Base-by-base conservation (phyloP, 1,140 invertebrate genomes). In the Elysia chlorotica region DNA sequence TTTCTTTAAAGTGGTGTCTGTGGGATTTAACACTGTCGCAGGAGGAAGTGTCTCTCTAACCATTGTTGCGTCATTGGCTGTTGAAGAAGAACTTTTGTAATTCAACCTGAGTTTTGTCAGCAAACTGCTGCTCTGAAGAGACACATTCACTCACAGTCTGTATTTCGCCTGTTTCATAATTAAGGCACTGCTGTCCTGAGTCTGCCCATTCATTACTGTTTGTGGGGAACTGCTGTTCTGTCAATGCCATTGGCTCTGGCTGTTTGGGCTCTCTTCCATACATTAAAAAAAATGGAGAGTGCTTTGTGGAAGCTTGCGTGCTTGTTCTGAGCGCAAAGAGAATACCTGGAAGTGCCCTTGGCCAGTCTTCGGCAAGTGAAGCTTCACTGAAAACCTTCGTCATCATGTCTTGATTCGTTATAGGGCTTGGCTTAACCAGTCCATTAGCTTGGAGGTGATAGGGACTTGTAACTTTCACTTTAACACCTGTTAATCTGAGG, bases 41-140 rank as follows among this genome's bases (percentile, higher is more conserved):
- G 56, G 17, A 59, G 56, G 56, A 59, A 59, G 17, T 59, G 56
- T 59, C 56, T 59, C 56, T 59, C 56, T 25, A 59, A 25, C 56
- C 56, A 59, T 25, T 59, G 56, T 23, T 17, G 28, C 25, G 56
- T 25, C 56, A 59, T 59, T 59, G 56, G 56, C 56, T 59, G 19
- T 10, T 59, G 56, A 59, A 59, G 56, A 59, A 59, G 28, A 59
- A 59, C n/a, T n/a, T n/a, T n/a, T n/a, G n/a, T n/a, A n/a, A n/a
- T n/a, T n/a, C n/a, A 48, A n/a, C 41, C 41, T 48, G 41, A 14
- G 10, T 48, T 48, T 48, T 48, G 41, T 48, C 41, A 48, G 41
- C 10, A 48, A 10, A 48, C 41, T 48, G 41, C 41, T 48, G 41
- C n/a, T 48, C 56, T 59, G 56, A 23, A 30, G 10, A 59, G 6